Percentiles rank a stretch among this genome's conserved stretches.
phyloP scores from a whole-genome alignment of 1,140 invertebrate species.

The Idris sp. region DNA sequence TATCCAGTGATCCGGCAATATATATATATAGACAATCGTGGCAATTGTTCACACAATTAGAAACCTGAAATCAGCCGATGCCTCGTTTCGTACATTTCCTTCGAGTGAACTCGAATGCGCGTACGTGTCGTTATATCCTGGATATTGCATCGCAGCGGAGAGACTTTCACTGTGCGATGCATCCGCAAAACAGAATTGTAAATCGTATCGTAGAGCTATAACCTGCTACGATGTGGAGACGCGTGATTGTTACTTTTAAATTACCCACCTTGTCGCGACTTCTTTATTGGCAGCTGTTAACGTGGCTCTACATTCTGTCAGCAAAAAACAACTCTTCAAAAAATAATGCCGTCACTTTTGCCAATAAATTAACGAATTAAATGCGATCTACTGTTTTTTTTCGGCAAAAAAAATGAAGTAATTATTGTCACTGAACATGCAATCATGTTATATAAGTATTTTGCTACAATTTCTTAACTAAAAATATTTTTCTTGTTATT shows the following conservation, averaged over 20 bases:
- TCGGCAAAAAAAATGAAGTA: slow-evolving; percentile 8
- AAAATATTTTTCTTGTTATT: too few relatives aligned
- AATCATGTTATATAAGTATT: slow-evolving; percentile 9
- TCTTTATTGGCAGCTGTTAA: slow-evolving; percentile 60
- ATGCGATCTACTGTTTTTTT: slow-evolving; percentile 11
- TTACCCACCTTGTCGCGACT: slow-evolving; percentile 57
- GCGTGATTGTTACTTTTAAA: slow-evolving; percentile 62
- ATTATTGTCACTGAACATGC: slow-evolving; percentile 4
- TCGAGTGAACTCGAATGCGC: slow-evolving; percentile 52
- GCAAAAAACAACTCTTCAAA: slow-evolving; percentile 42
- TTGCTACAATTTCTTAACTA: too few relatives aligned
- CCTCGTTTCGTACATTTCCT: slow-evolving; percentile 61
- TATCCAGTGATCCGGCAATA: slow-evolving; percentile 40
- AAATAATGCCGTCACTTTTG: slow-evolving; percentile 31
- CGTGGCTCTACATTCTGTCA: slow-evolving; percentile 47
- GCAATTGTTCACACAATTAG: slow-evolving; percentile 61
- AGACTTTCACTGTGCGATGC: slow-evolving; percentile 64
- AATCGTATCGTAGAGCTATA: slow-evolving; percentile 54
- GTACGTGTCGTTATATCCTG: slow-evolving; percentile 64
- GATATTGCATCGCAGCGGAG: slow-evolving; percentile 58
- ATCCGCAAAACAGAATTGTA: slow-evolving; percentile 63
- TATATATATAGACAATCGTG: slow-evolving; percentile 54
- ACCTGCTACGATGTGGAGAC: slow-evolving; percentile 57
- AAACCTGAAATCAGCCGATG: slow-evolving; percentile 57
- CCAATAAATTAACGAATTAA: slow-evolving; percentile 22